phyloP scores from a whole-genome alignment of 2,797 vertebrate genomes.

The Molossus alvarezi region DNA sequence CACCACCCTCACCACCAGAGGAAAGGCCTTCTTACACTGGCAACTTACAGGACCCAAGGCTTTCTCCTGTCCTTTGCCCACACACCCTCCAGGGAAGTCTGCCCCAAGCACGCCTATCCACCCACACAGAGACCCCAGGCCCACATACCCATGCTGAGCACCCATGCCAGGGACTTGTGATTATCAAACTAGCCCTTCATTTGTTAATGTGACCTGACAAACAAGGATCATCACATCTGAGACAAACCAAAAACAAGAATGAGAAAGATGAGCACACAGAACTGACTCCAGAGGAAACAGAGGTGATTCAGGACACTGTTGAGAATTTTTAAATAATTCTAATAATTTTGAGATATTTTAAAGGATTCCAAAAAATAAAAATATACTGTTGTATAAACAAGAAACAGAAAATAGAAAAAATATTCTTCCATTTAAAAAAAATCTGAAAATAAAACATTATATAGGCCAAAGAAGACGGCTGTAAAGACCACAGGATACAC shows the following conservation, averaged over 20 bases:
- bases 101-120: neutral
- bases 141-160: neutral
- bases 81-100: neutral
- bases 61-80: neutral
- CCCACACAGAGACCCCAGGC: neutral
- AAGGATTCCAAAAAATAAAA: constrained; percentile 46
- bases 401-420: constrained; percentile 10
- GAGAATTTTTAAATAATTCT: constrained; percentile 40
- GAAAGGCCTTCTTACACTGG: neutral
- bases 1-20: neutral
- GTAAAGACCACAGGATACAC: constrained; percentile 65
- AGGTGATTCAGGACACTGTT: constrained; percentile 3
- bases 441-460: constrained; percentile 32
- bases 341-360: constrained; percentile 48
- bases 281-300: constrained; percentile 38
- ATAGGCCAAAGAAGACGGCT: neutral
- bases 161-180: neutral
- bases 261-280: neutral
- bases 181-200: neutral
- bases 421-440: constrained; percentile 47
- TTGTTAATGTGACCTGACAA: constrained; percentile 24
- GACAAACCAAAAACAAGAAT: constrained; percentile 31
- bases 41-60: neutral
- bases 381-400: neutral
- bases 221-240: neutral